These are phyloP conservation scores for Tinamus guttatus DNA, from an alignment of 2,113 vertebrate genomes.

Conservation along the genomic window DNA sequence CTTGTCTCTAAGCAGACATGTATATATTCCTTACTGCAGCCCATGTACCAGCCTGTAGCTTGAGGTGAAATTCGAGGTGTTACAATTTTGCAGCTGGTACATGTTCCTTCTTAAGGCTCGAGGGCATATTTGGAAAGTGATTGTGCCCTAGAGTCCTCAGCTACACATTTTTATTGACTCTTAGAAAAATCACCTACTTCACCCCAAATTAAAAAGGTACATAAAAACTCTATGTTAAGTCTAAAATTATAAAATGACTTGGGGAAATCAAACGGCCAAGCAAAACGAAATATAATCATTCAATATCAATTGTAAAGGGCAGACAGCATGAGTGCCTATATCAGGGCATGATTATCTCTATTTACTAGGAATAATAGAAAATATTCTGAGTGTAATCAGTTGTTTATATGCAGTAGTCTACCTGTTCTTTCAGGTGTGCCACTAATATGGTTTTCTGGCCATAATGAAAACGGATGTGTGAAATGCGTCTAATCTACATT, in stretches of 20 bases:
- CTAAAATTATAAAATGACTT: slow-evolving; percentile 36
- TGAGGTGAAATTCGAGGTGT: not conserved
- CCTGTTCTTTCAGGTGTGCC: not conserved
- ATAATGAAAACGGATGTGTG: not conserved
- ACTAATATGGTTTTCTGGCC: not conserved
- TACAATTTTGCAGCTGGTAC: slow-evolving; percentile 16
- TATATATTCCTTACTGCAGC: not conserved
- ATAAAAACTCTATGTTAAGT: not conserved
- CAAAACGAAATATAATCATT: not conserved
- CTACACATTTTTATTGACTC: not conserved
- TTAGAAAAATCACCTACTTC: slow-evolving; percentile 52
- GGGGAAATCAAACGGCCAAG: not conserved
- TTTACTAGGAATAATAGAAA: not conserved
- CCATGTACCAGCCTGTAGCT: not conserved
- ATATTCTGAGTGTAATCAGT: not conserved
- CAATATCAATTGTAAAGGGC: not conserved
- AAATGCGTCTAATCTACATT: not conserved
- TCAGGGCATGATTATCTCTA: not conserved
- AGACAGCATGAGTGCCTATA: not conserved
- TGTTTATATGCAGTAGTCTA: not conserved
- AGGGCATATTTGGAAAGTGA: not conserved
- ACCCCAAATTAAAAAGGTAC: slow-evolving; percentile 11
- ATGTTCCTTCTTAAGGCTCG: not conserved
- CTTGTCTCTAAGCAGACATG: not conserved
- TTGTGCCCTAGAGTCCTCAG: not conserved